These are phyloP conservation scores for Macrobrachium rosenbergii DNA, from an alignment of 1,140 invertebrate genomes.

Conservation along the genomic window DNA sequence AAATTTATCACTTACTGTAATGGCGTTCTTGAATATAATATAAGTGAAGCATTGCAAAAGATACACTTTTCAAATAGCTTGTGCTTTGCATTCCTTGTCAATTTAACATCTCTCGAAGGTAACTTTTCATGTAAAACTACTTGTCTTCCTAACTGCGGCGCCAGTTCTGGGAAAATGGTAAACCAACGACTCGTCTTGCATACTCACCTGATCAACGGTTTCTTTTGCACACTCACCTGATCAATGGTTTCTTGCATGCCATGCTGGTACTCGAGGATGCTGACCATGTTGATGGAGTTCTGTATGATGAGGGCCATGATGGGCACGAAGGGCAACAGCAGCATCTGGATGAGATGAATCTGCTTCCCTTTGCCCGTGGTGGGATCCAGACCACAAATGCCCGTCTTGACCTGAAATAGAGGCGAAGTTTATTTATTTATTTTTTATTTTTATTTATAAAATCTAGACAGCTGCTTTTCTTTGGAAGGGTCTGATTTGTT, in stretches of 20 bases:
- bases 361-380: constrained; percentile 58
- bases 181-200: background rate
- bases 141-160: too few relatives aligned
- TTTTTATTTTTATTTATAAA: too few relatives aligned
- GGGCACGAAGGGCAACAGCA: constrained; percentile 54
- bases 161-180: too few relatives aligned
- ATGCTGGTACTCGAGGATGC: constrained; percentile 49
- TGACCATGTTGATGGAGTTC: constrained; percentile 60
- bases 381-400: constrained; percentile 48
- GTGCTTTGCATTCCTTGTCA: too few relatives aligned
- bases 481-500: too few relatives aligned
- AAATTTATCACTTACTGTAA: too few relatives aligned
- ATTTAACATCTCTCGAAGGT: background rate
- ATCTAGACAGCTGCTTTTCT: too few relatives aligned
- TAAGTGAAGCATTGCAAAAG: too few relatives aligned
- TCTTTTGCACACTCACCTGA: constrained; percentile 23
- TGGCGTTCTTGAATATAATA: too few relatives aligned
- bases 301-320: constrained; percentile 61
- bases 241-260: constrained; percentile 43
- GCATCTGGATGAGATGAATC: constrained; percentile 57
- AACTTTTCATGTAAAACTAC: too few relatives aligned
- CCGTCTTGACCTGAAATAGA: constrained; percentile 45
- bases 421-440: background rate
- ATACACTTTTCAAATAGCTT: too few relatives aligned
- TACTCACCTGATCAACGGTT: background rate